Percentiles rank a stretch among this genome's conserved stretches.
These are phyloP conservation scores for Drosophila sp. DNA, from an alignment of 1,140 invertebrate genomes.

Conservation along the genomic window DNA sequence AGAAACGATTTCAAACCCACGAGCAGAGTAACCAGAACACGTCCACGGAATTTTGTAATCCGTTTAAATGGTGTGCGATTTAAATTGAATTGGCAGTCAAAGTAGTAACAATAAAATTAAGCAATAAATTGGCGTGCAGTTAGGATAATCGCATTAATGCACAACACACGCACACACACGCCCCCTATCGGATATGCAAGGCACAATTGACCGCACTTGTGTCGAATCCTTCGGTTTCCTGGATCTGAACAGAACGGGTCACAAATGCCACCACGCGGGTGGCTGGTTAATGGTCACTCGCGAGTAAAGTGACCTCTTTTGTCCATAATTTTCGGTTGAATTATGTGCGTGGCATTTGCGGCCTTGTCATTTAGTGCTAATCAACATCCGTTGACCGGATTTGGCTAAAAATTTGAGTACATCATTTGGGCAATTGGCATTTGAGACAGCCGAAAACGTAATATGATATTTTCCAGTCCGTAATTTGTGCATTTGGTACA, in stretches of 20 bases:
- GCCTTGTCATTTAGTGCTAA: constrained; percentile 76
- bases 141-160: constrained; percentile 70
- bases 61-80: no score
- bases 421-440: constrained; percentile 48
- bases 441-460: constrained; percentile 4
- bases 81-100: no score
- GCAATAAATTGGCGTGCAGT: constrained; percentile 16
- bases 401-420: constrained; percentile 23
- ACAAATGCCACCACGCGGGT: constrained; percentile 29
- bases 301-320: neutral
- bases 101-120: no score
- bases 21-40: no score
- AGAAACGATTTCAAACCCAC: no score
- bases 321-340: constrained; percentile 26
- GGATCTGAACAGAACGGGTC: constrained; percentile 22
- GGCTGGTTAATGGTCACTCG: constrained; percentile 18
- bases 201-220: no score
- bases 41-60: no score
- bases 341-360: constrained; percentile 61
- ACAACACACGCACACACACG: constrained; percentile 29
- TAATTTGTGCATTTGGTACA: constrained; percentile 61
- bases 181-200: neutral
- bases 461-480: constrained; percentile 50
- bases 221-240: constrained; percentile 46
- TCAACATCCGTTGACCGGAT: constrained; percentile 70